Evolutionary conservation across 2,113 vertebrate species (phyloP).

Genomic region (Scortum barcoo): DNA sequence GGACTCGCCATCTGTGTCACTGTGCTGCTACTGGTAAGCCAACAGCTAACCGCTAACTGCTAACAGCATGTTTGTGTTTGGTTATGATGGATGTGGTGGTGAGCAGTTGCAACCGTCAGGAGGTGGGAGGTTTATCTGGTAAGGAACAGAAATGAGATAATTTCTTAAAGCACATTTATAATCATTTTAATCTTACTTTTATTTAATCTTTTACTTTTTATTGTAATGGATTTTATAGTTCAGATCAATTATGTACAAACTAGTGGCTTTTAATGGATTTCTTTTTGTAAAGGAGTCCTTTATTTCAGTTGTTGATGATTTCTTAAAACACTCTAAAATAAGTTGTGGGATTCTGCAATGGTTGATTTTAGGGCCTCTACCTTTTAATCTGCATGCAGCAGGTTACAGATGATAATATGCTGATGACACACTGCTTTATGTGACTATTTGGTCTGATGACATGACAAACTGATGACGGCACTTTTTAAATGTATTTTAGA

Average conservation of each 20-base stretch:
- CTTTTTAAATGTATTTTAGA: not conserved
- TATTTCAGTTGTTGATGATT: not conserved
- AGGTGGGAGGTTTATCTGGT: not conserved
- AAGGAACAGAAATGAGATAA: not conserved
- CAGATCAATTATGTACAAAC: not conserved
- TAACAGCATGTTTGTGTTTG: conserved; percentile 11
- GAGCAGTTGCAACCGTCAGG: not conserved
- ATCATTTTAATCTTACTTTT: not conserved
- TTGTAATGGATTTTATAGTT: not conserved
- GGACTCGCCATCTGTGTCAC: conserved; percentile 80
- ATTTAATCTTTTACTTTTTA: not conserved
- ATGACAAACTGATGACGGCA: not conserved
- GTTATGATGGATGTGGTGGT: not conserved
- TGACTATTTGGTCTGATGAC: not conserved
- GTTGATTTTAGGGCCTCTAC: not conserved
- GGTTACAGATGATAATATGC: not conserved
- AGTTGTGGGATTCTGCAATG: not conserved
- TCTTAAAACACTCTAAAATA: not conserved
- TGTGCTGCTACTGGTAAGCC: conserved; percentile 79
- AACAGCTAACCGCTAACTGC: conserved; percentile 4
- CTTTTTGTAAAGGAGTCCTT: too few species aligned
- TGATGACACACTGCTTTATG: not conserved
- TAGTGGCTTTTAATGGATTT: too few species aligned
- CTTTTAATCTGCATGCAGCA: not conserved
- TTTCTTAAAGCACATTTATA: not conserved